Percentiles rank a stretch among this genome's conserved stretches.
Evolutionary conservation across 1,140 invertebrate genomes (phyloP).

Genomic region (Heliconius hewitsoni): DNA sequence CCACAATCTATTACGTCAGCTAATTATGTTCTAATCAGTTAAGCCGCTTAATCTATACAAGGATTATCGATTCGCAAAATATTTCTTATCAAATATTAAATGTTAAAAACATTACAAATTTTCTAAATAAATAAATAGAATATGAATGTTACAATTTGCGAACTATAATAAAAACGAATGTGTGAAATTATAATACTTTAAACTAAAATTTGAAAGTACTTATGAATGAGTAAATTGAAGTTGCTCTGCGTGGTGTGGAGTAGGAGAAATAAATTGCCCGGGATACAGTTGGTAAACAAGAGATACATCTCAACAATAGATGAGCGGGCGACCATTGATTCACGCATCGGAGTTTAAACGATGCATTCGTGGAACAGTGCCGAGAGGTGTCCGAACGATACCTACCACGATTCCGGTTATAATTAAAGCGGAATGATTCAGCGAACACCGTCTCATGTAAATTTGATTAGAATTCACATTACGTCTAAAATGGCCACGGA

Average conservation of each 20-base stretch:
- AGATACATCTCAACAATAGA: conserved; percentile 30
- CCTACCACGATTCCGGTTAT: conserved; percentile 63
- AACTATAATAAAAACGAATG: no score
- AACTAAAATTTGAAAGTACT: no score
- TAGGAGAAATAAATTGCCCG: neutral
- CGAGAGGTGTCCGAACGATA: conserved; percentile 60
- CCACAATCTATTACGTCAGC: conserved; percentile 23
- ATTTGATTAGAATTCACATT: conserved; percentile 63
- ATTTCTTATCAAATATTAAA: conserved; percentile 10
- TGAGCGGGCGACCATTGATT: conserved; percentile 37
- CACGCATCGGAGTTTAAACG: conserved; percentile 46
- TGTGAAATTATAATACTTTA: no score
- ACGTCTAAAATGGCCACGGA: conserved; percentile 38
- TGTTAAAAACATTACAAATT: neutral
- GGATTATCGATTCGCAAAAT: conserved; percentile 29
- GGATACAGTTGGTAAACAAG: conserved; percentile 25
- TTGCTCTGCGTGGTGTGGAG: neutral
- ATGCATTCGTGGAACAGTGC: conserved; percentile 59
- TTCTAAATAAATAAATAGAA: no score
- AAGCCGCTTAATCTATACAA: conserved; percentile 27
- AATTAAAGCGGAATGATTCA: conserved; percentile 72
- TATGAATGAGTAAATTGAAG: neutral
- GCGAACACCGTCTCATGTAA: conserved; percentile 47
- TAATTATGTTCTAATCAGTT: conserved; percentile 35
- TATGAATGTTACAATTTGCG: no score